Percentiles rank a stretch among this genome's conserved stretches.
These are phyloP conservation scores for Megalurothrips usitatus DNA, from an alignment of 2,888 invertebrate species.

Conservation along the genomic window DNA sequence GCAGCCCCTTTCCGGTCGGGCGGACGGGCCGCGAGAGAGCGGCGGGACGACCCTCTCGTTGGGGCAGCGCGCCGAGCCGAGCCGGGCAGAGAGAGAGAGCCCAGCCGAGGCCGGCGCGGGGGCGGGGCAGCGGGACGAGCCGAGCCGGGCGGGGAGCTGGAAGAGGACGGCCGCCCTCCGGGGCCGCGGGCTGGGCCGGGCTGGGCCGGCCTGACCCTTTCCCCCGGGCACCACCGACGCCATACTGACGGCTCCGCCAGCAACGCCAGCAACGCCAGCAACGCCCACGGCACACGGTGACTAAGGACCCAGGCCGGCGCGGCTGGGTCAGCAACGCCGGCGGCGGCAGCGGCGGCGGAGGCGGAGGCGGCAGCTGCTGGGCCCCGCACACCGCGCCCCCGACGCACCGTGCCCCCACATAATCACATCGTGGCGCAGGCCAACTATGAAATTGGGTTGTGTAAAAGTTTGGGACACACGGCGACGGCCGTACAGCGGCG, in stretches of 20 bases:
- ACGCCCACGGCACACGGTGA: too few relatives aligned
- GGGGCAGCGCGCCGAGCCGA: too few relatives aligned
- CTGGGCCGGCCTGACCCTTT: too few relatives aligned
- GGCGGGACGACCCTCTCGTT: too few relatives aligned
- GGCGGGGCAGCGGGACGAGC: not conserved
- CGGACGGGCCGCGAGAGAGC: too few relatives aligned
- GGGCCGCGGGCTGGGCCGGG: too few relatives aligned
- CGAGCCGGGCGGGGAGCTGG: too few relatives aligned
- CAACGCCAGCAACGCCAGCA: too few relatives aligned
- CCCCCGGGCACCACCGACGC: too few relatives aligned
- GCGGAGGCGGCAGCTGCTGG: not conserved
- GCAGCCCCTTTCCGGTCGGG: too few relatives aligned
- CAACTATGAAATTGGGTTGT: conserved; percentile 8
- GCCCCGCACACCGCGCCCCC: not conserved
- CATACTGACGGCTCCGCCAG: too few relatives aligned
- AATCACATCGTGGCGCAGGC: not conserved
- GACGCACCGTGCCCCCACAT: not conserved
- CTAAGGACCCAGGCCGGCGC: not conserved
- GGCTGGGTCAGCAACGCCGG: not conserved
- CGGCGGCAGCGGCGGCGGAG: not conserved
- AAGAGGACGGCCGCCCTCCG: not conserved
- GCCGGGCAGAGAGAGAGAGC: too few relatives aligned
- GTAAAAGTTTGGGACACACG: not conserved
- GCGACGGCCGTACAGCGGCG: not conserved
- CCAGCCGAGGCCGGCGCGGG: not conserved